phyloP scores from a whole-genome alignment of 2,113 vertebrate genomes.

The Aramus guarauna region DNA sequence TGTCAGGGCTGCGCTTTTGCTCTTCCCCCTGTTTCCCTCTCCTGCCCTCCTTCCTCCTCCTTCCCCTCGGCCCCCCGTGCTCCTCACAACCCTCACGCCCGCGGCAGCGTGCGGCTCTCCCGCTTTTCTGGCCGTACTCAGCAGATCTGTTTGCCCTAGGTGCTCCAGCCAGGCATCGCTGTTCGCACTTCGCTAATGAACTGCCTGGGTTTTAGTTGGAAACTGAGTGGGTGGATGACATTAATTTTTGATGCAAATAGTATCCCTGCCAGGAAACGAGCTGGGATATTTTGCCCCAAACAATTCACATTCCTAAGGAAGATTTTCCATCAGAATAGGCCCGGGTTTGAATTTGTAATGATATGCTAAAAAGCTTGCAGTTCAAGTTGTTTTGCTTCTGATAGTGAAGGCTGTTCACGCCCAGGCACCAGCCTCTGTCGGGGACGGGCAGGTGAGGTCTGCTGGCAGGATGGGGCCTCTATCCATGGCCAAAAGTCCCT shows the following conservation, averaged over 20 bases:
- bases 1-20: no score
- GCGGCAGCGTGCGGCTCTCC: rapidly evolving
- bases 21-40: neutral
- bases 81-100: rapidly evolving
- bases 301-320: slow-evolving; percentile 6
- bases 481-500: neutral
- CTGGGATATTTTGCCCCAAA: slow-evolving; percentile 37
- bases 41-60: rapidly evolving
- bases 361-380: slow-evolving; percentile 36
- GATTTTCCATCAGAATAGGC: slow-evolving; percentile 37
- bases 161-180: neutral
- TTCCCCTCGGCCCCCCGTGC: neutral
- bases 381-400: slow-evolving; percentile 22
- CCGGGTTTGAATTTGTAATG: neutral
- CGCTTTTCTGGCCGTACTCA: rapidly evolving
- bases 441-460: neutral
- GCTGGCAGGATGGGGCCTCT: rapidly evolving
- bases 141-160: neutral
- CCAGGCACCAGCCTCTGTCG: neutral
- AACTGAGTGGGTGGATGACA: slow-evolving; percentile 3
- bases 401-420: neutral
- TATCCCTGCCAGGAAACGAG: slow-evolving; percentile 20
- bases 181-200: neutral
- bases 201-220: neutral
- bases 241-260: slow-evolving; percentile 41